Conservation (phyloP, 2,888 invertebrate genomes). For the Parnassius mnemosyne region DNA sequence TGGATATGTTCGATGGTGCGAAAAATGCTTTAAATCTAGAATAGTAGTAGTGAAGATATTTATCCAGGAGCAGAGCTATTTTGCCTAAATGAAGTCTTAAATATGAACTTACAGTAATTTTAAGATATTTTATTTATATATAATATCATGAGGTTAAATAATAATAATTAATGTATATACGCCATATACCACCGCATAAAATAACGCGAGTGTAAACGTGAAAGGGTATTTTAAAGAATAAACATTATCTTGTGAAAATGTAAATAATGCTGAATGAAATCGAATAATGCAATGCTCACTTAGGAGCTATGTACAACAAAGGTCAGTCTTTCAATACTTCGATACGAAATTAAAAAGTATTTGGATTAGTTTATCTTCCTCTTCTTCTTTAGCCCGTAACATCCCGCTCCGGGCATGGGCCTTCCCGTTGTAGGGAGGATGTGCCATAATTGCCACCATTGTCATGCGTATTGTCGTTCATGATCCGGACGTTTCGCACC, state of each 20-base stretch:
- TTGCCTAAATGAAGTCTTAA: constrained; percentile 9
- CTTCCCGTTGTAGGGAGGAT: too few species aligned
- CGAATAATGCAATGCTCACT: too few species aligned
- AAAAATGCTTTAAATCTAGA: constrained; percentile 31
- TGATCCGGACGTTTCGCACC: too few species aligned
- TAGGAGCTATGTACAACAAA: too few species aligned
- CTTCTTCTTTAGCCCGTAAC: too few species aligned
- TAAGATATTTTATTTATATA: constrained; percentile 2
- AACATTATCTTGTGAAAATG: not conserved
- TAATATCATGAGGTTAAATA: constrained; percentile 3
- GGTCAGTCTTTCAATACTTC: too few species aligned
- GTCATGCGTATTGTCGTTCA: too few species aligned
- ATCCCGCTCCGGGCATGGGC: too few species aligned
- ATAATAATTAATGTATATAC: constrained; percentile 13
- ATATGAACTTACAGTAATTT: constrained; percentile 7
- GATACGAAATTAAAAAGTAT: too few species aligned
- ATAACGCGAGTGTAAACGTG: constrained; percentile 5
- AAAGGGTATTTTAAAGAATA: constrained; percentile 3
- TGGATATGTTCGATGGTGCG: constrained; percentile 29
- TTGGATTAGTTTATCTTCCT: too few species aligned
- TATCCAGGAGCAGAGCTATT: constrained; percentile 19
- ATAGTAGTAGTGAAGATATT: constrained; percentile 20
- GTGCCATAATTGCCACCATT: too few species aligned
- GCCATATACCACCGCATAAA: constrained; percentile 18
- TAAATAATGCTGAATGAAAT: too few species aligned